Conservation (phyloP, 2,113 vertebrate genomes). For the Ginglymostoma cirratum region DNA sequence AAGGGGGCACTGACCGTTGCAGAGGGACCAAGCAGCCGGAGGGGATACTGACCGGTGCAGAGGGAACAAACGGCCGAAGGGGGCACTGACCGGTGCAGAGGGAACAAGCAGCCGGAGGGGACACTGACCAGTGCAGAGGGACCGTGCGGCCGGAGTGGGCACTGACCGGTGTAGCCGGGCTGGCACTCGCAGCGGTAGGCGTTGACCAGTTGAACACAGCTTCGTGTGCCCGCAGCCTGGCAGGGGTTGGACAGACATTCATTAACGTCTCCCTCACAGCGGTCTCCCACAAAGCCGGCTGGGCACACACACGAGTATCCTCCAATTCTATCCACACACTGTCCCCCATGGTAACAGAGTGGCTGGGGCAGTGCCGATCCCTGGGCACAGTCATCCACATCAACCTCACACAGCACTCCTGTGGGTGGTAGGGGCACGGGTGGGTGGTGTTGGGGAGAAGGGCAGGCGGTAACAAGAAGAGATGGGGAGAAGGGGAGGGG, state of each 20-base stretch:
- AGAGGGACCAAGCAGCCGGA: too few relatives aligned
- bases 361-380: slow-evolving; percentile 38
- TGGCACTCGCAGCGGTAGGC: not conserved
- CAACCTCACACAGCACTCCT: slow-evolving; percentile 51
- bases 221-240: not conserved
- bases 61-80: too few relatives aligned
- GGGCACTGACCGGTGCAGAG: too few relatives aligned
- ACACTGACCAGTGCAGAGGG: too few relatives aligned
- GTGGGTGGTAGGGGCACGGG: not conserved
- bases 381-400: slow-evolving; percentile 49
- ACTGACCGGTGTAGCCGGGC: not conserved
- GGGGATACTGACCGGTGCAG: too few relatives aligned
- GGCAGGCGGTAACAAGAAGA: too few relatives aligned
- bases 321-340: slow-evolving; percentile 48
- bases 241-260: slow-evolving; percentile 22
- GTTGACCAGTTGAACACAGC: not conserved
- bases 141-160: too few relatives aligned
- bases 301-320: slow-evolving; percentile 51
- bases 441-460: too few relatives aligned
- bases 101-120: too few relatives aligned
- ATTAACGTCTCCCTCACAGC: not conserved
- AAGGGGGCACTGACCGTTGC: too few relatives aligned
- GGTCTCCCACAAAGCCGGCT: slow-evolving; percentile 51
- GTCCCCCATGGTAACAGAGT: slow-evolving; percentile 44
- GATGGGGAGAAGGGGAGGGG: too few relatives aligned